Base-by-base conservation (phyloP, 2,797 vertebrate genomes). In the Lepilemur ruficaudatus region DNA sequence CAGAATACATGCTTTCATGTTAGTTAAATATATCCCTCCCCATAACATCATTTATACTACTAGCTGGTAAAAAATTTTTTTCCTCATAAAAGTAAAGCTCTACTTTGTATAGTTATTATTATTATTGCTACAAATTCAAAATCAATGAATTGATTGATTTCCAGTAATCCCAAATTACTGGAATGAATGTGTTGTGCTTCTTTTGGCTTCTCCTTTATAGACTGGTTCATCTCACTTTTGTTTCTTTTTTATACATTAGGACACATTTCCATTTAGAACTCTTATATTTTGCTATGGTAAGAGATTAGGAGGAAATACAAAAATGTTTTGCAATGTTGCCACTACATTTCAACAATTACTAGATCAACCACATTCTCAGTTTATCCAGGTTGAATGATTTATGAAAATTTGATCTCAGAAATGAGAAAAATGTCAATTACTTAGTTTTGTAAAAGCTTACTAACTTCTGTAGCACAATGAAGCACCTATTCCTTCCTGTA, bases 331-430 rank as follows among this genome's bases (percentile, higher is more conserved):
- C 61, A 88, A 95, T 94, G 91, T 81, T 80, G 88, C 73, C 70
- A 91, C 83, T 59, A 59, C 87, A 97, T 91, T 97, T 97, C 91
- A 97, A 96, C 92, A 96, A 93, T 89, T 75, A 95, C 85, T 61
- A 96, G 92, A 95, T 83, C 52, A 81, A 91, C 92, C 50, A 94
- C 96, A 94, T 97, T 98, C 93, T 97, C 96, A 93, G 86, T 93
- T 97, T 96, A 96, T 95, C 91, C 96, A 97, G 92, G 92, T 96
- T 96, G 94, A 96, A 97, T 96, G 95, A 95, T 87, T 95, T 97
- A 95, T 96, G 96, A 97, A 98, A 97, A 96, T 96, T 55, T 96
- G 95, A 97, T 93, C 94, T 97, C 83, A 96, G 91, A 97, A 97
- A 97, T 67, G 91, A 97, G 91, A 97, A 97, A 97, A 97, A 97